phyloP scores from a whole-genome alignment of 2,113 vertebrate genomes.

The Pachyramphus minor region DNA sequence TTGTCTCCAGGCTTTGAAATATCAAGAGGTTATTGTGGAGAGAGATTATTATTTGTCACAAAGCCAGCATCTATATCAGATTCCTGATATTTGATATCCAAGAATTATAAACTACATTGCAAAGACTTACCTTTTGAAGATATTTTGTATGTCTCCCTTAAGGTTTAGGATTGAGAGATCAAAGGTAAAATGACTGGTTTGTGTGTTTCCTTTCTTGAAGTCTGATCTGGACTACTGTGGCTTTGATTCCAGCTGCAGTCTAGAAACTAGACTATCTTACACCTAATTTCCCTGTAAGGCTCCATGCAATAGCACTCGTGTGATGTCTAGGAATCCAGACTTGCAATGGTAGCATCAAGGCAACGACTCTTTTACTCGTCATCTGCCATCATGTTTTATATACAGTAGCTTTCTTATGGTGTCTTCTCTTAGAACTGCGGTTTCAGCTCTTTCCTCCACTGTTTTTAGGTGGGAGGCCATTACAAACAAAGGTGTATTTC shows the following conservation, averaged over 20 bases:
- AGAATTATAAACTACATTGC: not conserved
- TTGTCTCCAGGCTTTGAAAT: not conserved
- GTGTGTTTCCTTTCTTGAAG: not conserved
- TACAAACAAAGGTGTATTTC: not conserved
- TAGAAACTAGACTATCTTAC: not conserved
- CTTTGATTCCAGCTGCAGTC: not conserved
- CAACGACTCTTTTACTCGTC: not conserved
- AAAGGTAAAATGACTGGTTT: not conserved
- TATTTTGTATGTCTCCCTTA: not conserved
- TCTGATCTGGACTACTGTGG: not conserved
- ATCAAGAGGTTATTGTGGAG: not conserved
- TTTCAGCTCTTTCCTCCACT: not conserved
- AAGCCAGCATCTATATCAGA: not conserved
- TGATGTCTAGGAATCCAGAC: not conserved
- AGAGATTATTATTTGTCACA: not conserved
- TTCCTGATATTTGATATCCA: not conserved
- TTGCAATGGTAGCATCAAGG: not conserved
- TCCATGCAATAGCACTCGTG: not conserved
- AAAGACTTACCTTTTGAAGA: not conserved
- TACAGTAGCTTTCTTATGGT: not conserved
- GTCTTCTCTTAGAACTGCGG: not conserved
- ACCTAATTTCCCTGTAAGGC: not conserved
- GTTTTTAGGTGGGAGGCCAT: not conserved
- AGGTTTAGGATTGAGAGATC: not conserved
- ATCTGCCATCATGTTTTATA: not conserved